A percentile compares a stretch with the other conserved stretches of the same genome.
Conservation (phyloP, 1,140 invertebrate genomes). For the Brachystomella parvula region DNA sequence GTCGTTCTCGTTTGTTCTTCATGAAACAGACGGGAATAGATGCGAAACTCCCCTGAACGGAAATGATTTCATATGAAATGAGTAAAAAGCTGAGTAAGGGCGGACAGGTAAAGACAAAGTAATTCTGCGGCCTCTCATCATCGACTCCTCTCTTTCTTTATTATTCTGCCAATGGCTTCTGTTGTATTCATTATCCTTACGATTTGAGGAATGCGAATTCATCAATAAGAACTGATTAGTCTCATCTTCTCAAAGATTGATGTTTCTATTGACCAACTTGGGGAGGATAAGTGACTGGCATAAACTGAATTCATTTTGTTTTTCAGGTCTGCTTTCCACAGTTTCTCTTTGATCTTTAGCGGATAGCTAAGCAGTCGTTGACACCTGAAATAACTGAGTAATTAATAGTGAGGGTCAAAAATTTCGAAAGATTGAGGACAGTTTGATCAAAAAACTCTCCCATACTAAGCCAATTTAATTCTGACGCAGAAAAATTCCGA, state of each 20-base stretch:
- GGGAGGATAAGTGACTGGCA: neutral
- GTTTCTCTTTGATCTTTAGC: neutral
- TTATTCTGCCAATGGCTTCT: neutral
- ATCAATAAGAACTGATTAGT: constrained; percentile 37
- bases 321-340: constrained; percentile 7
- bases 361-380: neutral
- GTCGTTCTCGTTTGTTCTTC: too few species aligned
- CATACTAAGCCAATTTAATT: too few species aligned
- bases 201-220: constrained; percentile 28
- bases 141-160: neutral
- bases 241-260: constrained; percentile 34
- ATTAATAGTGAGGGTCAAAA: neutral
- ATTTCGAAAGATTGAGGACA: too few species aligned
- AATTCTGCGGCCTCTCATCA: too few species aligned
- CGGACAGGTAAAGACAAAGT: too few species aligned
- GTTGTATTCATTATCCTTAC: neutral
- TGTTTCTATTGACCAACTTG: constrained; percentile 27
- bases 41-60: neutral
- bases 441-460: too few species aligned
- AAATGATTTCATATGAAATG: neutral
- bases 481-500: too few species aligned
- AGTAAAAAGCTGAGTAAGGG: neutral
- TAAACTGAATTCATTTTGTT: neutral
- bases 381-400: neutral
- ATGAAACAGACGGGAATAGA: neutral